Conservation (phyloP, 2,888 invertebrate genomes). For the Megastigmus dorsalis region DNA sequence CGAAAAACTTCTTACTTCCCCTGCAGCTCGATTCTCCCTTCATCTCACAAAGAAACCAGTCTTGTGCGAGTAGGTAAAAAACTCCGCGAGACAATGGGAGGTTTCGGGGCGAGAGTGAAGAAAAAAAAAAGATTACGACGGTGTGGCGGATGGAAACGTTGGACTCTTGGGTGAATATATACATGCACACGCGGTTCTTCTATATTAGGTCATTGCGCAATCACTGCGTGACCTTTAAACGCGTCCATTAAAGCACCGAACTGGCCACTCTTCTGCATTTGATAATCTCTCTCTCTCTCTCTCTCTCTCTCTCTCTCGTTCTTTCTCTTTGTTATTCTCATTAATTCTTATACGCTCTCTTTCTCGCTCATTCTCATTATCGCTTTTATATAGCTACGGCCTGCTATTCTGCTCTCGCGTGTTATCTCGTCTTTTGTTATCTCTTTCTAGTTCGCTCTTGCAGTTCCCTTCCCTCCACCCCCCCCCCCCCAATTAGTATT, state of each 20-base stretch:
- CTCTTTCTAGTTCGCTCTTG: no score
- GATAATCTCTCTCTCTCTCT: background rate
- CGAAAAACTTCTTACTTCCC: no score
- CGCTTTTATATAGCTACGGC: background rate
- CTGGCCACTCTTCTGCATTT: background rate
- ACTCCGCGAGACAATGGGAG: background rate
- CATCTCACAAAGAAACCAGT: no score
- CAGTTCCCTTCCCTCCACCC: no score
- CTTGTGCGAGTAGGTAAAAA: no score
- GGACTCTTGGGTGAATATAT: no score
- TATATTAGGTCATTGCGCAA: slow-evolving; percentile 17
- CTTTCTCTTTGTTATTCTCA: background rate
- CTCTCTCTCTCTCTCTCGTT: background rate
- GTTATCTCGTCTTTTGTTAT: slow-evolving; percentile 9
- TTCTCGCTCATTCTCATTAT: background rate
- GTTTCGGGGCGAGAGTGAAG: background rate
- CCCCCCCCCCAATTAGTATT: no score
- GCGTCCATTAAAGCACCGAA: slow-evolving; percentile 4
- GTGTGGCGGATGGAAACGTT: background rate
- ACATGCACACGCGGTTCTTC: no score
- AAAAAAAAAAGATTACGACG: background rate
- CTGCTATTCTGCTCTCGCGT: background rate
- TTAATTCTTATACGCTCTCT: no score
- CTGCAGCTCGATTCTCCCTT: no score
- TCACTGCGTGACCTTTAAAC: slow-evolving; percentile 23